A percentile compares a stretch with the other conserved stretches of the same genome.
These are phyloP conservation scores for Mustela lutreola DNA, from an alignment of 2,113 vertebrate genomes.

Conservation along the genomic window DNA sequence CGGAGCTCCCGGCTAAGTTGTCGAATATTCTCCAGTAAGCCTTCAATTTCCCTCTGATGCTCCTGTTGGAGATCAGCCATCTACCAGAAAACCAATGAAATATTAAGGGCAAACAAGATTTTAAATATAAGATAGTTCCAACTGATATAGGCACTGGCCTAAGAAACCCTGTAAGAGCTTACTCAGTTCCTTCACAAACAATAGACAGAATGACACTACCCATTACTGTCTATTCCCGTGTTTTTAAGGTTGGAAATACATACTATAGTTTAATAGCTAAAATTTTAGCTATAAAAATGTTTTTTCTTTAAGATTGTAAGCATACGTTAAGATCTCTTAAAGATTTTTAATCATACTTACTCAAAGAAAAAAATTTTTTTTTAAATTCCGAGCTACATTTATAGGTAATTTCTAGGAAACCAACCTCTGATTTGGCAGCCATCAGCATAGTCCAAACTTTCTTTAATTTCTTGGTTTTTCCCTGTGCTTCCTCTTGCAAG, in stretches of 20 bases:
- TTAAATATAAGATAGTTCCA: background rate
- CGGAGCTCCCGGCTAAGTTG: conserved; percentile 97
- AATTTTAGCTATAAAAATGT: background rate
- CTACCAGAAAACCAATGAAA: conserved; percentile 82
- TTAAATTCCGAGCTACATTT: background rate
- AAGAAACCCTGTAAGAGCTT: background rate
- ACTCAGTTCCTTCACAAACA: background rate
- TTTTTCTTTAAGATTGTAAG: conserved; percentile 48
- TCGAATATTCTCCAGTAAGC: conserved; percentile 96
- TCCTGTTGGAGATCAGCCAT: conserved; percentile 99
- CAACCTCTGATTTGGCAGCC: conserved; percentile 98
- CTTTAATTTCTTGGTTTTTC: conserved; percentile 99
- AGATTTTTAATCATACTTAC: conserved; percentile 30
- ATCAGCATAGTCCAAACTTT: conserved; percentile 99
- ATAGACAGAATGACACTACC: background rate
- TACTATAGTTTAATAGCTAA: background rate
- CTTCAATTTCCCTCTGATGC: conserved; percentile 98
- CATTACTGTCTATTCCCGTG: background rate
- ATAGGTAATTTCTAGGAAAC: conserved; percentile 56
- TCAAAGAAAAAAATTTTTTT: background rate
- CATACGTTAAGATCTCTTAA: background rate
- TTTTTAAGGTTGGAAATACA: background rate
- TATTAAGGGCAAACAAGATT: conserved; percentile 14
- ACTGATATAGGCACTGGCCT: background rate
- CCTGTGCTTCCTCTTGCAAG: conserved; percentile 98